Percentiles rank a stretch among this genome's conserved stretches.
phyloP scores from a whole-genome alignment of 92 coral and sea anemone genomes.

The Phenganax marumi region DNA sequence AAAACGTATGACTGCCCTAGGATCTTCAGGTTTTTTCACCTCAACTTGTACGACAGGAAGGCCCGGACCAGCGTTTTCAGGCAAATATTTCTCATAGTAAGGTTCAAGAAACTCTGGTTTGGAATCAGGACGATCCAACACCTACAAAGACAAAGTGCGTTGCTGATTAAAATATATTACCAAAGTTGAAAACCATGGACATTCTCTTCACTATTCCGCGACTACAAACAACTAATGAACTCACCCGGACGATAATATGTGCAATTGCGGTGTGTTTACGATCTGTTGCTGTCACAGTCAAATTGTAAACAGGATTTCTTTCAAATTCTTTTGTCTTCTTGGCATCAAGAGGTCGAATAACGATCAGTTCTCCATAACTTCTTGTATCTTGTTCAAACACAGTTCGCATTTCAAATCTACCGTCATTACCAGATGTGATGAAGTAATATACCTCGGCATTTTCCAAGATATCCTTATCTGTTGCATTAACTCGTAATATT shows the following conservation, averaged over 20 bases:
- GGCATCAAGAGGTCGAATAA: slow-evolving; percentile 70
- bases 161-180: not conserved
- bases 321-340: slow-evolving; percentile 78
- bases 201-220: not conserved
- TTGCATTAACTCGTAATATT: slow-evolving; percentile 57
- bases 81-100: slow-evolving; percentile 37
- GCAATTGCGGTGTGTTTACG: slow-evolving; percentile 66
- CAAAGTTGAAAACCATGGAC: not conserved
- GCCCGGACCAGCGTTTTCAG: slow-evolving; percentile 37
- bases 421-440: slow-evolving; percentile 80
- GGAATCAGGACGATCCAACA: slow-evolving; percentile 27
- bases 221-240: slow-evolving; percentile 19
- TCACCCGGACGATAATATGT: slow-evolving; percentile 36
- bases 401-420: slow-evolving; percentile 41
- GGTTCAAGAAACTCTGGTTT: slow-evolving; percentile 27
- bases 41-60: slow-evolving; percentile 22
- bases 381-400: slow-evolving; percentile 41
- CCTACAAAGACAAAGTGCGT: not conserved
- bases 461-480: slow-evolving; percentile 72
- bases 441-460: slow-evolving; percentile 78
- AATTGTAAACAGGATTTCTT: slow-evolving; percentile 58
- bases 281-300: slow-evolving; percentile 84
- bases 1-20: not conserved
- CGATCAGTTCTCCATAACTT: slow-evolving; percentile 66
- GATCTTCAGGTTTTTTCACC: slow-evolving; percentile 12